Evolutionary conservation across 1,140 invertebrate genomes (phyloP).

Genomic region (Philaenus spumarius): DNA sequence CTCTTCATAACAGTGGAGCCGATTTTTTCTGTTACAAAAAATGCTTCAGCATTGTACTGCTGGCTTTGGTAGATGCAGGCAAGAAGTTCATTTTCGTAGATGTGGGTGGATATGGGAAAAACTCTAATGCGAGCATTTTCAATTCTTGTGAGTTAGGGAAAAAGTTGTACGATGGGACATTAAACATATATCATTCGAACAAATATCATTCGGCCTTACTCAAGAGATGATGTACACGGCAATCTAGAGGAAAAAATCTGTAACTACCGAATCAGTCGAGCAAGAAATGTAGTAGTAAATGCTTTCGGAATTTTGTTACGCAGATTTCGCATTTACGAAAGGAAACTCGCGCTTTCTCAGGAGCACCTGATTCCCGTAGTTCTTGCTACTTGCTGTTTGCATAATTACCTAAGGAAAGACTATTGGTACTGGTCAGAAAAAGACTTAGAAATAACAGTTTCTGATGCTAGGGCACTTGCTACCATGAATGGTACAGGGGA

Average conservation of each 20-base stretch:
- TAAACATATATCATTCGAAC: conserved; percentile 27
- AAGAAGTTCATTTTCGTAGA: too few species aligned
- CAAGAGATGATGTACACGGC: conserved; percentile 1
- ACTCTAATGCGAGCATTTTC: conserved; percentile 36
- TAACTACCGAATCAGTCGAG: conserved; percentile 32
- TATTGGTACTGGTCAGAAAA: neutral
- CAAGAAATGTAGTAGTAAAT: conserved; percentile 36
- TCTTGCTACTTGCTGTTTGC: neutral
- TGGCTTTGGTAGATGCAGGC: conserved; percentile 42
- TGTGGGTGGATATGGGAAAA: too few species aligned
- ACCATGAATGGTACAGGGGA: neutral
- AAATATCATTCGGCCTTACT: conserved; percentile 30
- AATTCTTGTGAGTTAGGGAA: conserved; percentile 30
- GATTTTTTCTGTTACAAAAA: too few species aligned
- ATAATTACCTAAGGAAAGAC: neutral
- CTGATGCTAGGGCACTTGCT: neutral
- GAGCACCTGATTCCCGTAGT: neutral
- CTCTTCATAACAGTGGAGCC: conserved; percentile 45
- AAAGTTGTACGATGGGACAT: conserved; percentile 21
- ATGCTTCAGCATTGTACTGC: conserved; percentile 43
- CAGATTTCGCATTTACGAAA: conserved; percentile 3
- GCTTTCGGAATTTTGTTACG: conserved; percentile 35
- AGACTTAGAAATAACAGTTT: neutral
- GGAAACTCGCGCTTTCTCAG: neutral
- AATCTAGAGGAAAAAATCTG: conserved; percentile 29